phyloP scores from a whole-genome alignment of 2,113 vertebrate genomes.

The Cnemophilus loriae region DNA sequence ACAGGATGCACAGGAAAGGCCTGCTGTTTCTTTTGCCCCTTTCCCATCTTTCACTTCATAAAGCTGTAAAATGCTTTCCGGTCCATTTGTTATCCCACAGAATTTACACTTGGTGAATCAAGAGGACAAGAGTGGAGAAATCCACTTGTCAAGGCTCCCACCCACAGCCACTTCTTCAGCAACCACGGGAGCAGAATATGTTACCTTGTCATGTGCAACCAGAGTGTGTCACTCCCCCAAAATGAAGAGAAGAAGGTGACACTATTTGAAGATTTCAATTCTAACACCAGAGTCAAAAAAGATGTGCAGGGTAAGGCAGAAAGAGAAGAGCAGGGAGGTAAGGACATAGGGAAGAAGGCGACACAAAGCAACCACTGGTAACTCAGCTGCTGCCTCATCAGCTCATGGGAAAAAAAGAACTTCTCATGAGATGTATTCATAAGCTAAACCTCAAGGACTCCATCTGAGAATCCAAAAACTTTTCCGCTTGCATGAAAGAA shows the following conservation, averaged over 20 bases:
- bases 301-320: background rate
- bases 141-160: background rate
- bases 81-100: background rate
- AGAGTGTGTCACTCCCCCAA: background rate
- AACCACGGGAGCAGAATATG: background rate
- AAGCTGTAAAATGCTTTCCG: background rate
- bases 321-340: background rate
- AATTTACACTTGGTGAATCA: background rate
- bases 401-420: background rate
- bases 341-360: accelerated
- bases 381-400: background rate
- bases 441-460: conserved; percentile 47
- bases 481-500: conserved; percentile 15
- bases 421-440: conserved; percentile 32
- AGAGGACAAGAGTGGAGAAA: background rate
- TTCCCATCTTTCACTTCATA: background rate
- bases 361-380: background rate
- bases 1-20: background rate
- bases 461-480: conserved; percentile 13
- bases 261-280: background rate
- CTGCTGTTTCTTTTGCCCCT: background rate
- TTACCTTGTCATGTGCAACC: background rate
- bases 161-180: background rate
- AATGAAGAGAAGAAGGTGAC: background rate
- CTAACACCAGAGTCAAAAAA: background rate